These are phyloP conservation scores for Coryphaenoides rupestris DNA, from an alignment of 2,113 vertebrate genomes.

Conservation along the genomic window DNA sequence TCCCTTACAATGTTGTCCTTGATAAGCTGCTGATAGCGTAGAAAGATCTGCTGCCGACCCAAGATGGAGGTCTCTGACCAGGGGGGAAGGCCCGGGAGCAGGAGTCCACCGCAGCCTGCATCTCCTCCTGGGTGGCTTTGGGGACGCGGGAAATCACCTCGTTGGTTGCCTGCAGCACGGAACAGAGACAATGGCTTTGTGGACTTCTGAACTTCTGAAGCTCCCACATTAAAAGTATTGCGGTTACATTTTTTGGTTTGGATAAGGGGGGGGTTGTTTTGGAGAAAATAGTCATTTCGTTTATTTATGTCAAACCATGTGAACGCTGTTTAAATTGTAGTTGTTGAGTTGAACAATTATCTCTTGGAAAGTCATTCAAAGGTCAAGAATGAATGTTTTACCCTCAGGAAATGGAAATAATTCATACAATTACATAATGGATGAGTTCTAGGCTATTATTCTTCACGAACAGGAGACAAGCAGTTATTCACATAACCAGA, in stretches of 20 bases:
- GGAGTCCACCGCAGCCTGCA: conserved; percentile 85
- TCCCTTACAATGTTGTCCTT: conserved; percentile 94
- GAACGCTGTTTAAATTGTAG: background rate
- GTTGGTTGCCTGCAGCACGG: conserved; percentile 83
- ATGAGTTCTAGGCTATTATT: background rate
- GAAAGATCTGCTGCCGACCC: conserved; percentile 89
- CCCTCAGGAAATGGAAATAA: background rate
- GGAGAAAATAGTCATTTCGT: background rate
- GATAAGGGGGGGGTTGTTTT: background rate
- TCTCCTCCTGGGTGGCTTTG: conserved; percentile 89
- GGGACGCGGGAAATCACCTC: conserved; percentile 86
- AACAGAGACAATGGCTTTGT: conserved; percentile 1
- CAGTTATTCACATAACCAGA: background rate
- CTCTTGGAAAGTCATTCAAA: background rate
- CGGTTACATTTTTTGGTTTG: no score
- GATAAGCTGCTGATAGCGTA: conserved; percentile 95
- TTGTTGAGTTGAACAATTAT: background rate
- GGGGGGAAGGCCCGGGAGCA: conserved; percentile 81
- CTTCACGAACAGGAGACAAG: background rate
- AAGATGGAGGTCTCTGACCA: conserved; percentile 94
- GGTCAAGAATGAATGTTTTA: background rate
- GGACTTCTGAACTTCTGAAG: no score
- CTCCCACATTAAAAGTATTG: no score
- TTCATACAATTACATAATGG: background rate
- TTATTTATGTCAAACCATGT: background rate